Evolutionary conservation across 2,797 vertebrate genomes (phyloP), one percentile per base, ranked within the genome.

Genomic region (Gastrophryne carolinensis): DNA sequence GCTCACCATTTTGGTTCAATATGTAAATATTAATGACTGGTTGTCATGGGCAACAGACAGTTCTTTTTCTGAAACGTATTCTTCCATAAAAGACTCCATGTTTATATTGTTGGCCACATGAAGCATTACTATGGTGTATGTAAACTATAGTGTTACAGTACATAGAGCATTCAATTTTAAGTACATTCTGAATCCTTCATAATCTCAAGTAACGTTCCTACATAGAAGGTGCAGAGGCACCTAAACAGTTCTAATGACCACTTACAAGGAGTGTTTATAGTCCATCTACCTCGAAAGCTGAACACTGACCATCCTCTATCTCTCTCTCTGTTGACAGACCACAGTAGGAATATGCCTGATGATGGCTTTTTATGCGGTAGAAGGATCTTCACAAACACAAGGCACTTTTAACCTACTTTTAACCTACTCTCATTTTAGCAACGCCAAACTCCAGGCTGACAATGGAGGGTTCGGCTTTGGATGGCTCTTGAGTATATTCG

Each of bases 361-460:
- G 30, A 30, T 21, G 30, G 53, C 21, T 4, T 34, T 9, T 49
- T 53, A 35, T 23, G 34, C 17, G 21, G 12, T 47, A 57, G 54
- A 58, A 17, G 23, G 37, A 32, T 6, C 2, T 57, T 19, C 8
- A 24, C 41, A 26, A 53, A 26, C 69, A 50, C 52, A 23, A 53
- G 75, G 8, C 54, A 21, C 37, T 15, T 19, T 35, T 8, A 49
- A 5, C 5, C 12, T 1, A 5, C 0, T 30, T 19, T 72, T 72
- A 65, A 62, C 93, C 91, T 98, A 88, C 94, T 80, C 95, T 98
- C 98, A 99, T 98, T 73, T 93, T 93, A 13, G 98, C 97, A 84
- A 98, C 95, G 11, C 96, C 97, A 0, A 93, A 95, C 87, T 99
- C 98, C 84, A 99, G 81, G 82, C 92, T 98, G 87, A 99, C 97